Percentiles rank a stretch among this genome's conserved stretches.
phyloP scores from a whole-genome alignment of 53 echinoderm and acorn worm genomes.

The Mesocentrotus franciscanus region DNA sequence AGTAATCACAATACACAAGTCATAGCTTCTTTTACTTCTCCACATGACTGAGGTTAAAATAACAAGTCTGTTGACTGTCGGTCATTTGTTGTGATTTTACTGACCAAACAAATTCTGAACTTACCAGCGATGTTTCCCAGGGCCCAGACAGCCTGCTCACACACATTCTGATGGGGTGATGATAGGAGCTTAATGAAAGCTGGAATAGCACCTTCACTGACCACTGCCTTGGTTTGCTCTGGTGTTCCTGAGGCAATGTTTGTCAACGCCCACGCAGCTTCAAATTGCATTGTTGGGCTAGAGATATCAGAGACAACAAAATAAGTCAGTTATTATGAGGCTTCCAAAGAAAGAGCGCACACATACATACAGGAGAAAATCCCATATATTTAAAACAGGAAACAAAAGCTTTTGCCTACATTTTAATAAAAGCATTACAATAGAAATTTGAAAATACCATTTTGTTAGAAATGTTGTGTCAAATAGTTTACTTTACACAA shows the following conservation, averaged over 20 bases:
- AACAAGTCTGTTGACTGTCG: too few relatives aligned
- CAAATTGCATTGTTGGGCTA: conserved; percentile 94
- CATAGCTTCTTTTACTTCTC: too few relatives aligned
- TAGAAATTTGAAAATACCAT: too few relatives aligned
- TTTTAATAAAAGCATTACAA: too few relatives aligned
- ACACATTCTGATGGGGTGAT: conserved; percentile 80
- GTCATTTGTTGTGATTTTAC: too few relatives aligned
- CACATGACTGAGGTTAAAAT: too few relatives aligned
- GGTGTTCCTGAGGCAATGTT: conserved; percentile 98
- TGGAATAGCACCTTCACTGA: conserved; percentile 84
- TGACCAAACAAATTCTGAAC: background rate
- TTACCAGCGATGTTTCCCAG: conserved; percentile 99
- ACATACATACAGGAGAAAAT: background rate
- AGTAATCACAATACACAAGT: too few relatives aligned
- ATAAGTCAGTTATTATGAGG: background rate
- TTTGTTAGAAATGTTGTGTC: too few relatives aligned
- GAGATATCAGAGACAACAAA: background rate
- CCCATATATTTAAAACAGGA: too few relatives aligned
- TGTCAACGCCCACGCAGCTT: conserved; percentile 98
- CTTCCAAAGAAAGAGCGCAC: background rate
- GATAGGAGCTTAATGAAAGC: conserved; percentile 91
- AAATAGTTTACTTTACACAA: too few relatives aligned
- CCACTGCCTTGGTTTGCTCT: conserved; percentile 93
- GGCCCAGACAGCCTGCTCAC: conserved; percentile 99
- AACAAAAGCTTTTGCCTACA: too few relatives aligned